Evolutionary conservation across 2,113 vertebrate species (phyloP), one percentile per base, ranked within the genome.

Genomic region (Notarius lentiginosus): DNA sequence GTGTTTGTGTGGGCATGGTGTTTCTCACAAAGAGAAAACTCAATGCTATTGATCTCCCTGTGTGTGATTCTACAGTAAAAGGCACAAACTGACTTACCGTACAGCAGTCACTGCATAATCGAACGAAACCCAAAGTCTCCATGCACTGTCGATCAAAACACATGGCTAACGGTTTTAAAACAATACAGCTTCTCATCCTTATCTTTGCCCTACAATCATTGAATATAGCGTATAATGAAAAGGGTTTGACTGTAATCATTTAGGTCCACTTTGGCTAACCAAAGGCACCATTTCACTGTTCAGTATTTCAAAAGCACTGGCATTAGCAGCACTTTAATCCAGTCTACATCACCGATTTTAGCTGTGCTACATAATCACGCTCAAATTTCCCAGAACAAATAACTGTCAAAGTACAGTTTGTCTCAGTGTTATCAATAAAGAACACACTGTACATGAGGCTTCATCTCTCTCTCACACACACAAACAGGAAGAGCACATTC

Each of bases 41-140:
- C 84, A 68, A 41, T 79, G 27, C 18, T 68, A 86, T 79, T 56
- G 75, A 86, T 86, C 68, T 56, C 76, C 51, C 61, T n/a, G 75
- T 30, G 7, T 68, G 51, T 24, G 49, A 41, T 68, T 70, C 75
- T 65, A 79, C 61, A 79, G 76, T 86, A 41, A 68, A 76, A 86
- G 63, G 49, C 84, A 65, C 49, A 7, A 65, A n/a, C 20, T 65
- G 41, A 47, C 84, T 79, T 60, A 34, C 34, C 34, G 1, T 34
- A 47, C 55, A n/a, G 68, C 34, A 76, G 63, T 22, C 27, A 51
- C 66, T 20, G 14, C 65, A 58, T 80, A 86, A 86, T 58, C 15
- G 56, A 61, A 47, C 9, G 18, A 58, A 68, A 56, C 53, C 51
- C 27, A 27, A 56, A 70, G 65, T 34, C 18, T 80, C 51, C 65